Base-by-base conservation (phyloP, 1,140 invertebrate genomes). In the Bombus waltoni region DNA sequence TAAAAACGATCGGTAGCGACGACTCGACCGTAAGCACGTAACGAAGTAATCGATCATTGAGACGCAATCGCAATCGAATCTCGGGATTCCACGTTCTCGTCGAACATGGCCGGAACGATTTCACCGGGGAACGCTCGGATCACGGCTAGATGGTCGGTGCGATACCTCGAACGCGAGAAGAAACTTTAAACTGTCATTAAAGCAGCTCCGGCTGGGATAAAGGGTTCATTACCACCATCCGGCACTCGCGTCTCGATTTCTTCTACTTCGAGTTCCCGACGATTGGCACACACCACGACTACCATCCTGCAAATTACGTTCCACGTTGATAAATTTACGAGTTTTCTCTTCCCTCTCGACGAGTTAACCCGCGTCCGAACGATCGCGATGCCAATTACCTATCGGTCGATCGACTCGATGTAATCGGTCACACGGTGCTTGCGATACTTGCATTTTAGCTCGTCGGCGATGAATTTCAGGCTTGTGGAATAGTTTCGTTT, bases 161-260 rank as follows among this genome's bases (percentile, higher is more conserved):
- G 89, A 92, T 91, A 90, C 76, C 88, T 72, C 71, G 81, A 89
- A 87, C 88, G 91, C 80, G 88, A 91, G 89, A 86, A 80, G 87
- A 91, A 92, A 92, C 88, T 89, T 88, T 92, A 88, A 89, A 92
- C 91, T 89, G 91, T 91, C 90, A 89, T 92, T 91, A 92, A 92
- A 65, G 80, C 77, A 42, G 71, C 86, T 85, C 79, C 74, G 79
- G 44, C 80, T 68, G 81, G 65, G 85, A 89, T 90, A 90, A 90
- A 76, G 86, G 86, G 79, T 90, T 90, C 89, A 89, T 90, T 90
- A 89, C 71, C 78, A 86, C n/a, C 73, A 53, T 70, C 8, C 28
- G 44, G 28, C 38, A 57, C 79, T 84, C 73, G 88, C 81, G 82
- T 90, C 88, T 85, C 74, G 35, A 53, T 87, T 87, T 90, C 88